These are phyloP conservation scores for Seriola aureovittata DNA, from an alignment of 2,113 vertebrate genomes.

Conservation along the genomic window DNA sequence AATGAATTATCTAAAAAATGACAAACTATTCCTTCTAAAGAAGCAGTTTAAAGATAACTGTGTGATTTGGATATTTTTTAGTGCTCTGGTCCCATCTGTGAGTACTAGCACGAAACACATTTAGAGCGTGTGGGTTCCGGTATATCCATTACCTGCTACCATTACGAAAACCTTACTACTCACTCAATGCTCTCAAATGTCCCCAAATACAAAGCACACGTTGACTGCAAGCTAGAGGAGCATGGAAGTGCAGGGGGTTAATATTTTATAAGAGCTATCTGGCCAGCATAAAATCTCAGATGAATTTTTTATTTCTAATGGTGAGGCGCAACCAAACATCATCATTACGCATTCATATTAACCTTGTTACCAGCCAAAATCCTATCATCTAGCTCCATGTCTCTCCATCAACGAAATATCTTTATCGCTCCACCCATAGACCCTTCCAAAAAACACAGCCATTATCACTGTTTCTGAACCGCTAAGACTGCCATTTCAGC, in stretches of 20 bases:
- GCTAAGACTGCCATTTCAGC: background rate
- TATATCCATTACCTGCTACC: slow-evolving; percentile 3
- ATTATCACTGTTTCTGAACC: background rate
- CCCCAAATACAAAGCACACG: background rate
- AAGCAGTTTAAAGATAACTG: no score
- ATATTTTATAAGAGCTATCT: slow-evolving; percentile 78
- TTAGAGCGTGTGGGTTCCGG: background rate
- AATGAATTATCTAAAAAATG: background rate
- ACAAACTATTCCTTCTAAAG: background rate
- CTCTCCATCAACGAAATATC: background rate
- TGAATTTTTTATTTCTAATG: slow-evolving; percentile 75
- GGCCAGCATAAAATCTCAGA: slow-evolving; percentile 66
- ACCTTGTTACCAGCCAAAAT: background rate
- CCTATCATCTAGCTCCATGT: background rate
- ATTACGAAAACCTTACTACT: background rate
- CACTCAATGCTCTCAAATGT: slow-evolving; percentile 29
- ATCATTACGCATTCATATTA: background rate
- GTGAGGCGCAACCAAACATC: slow-evolving; percentile 54
- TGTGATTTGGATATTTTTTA: background rate
- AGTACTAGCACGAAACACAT: background rate
- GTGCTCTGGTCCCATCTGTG: background rate
- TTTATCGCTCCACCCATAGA: background rate
- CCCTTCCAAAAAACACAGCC: background rate
- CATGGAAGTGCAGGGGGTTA: slow-evolving; percentile 55
- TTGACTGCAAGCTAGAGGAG: slow-evolving; percentile 13